Evolutionary conservation across 2,797 vertebrate genomes (phyloP).

Genomic region (Adelosebastes latens): DNA sequence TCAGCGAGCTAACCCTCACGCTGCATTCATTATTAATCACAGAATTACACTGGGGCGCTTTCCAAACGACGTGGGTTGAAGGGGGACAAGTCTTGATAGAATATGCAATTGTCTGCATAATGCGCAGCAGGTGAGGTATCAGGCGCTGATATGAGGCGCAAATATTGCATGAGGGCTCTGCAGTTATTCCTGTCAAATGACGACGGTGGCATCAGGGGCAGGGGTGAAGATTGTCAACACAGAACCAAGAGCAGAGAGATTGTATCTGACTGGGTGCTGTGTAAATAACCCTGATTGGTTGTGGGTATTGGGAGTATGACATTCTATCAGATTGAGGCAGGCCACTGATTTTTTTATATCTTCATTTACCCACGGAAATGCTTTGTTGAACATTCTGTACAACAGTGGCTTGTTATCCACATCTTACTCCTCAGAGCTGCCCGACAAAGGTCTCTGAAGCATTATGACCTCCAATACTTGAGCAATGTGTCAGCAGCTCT

Average conservation of each 20-base stretch:
- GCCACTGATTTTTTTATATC: neutral
- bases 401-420: neutral
- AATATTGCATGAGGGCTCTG: conserved; percentile 54
- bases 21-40: conserved; percentile 77
- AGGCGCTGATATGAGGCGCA: conserved; percentile 32
- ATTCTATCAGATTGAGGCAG: neutral
- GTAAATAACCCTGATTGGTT: conserved; percentile 33
- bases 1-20: conserved; percentile 35
- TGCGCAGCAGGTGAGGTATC: conserved; percentile 44
- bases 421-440: neutral
- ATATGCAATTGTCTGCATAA: conserved; percentile 69
- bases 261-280: conserved; percentile 1
- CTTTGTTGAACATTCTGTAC: neutral
- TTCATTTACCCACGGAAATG: neutral
- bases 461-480: neutral
- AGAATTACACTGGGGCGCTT: conserved; percentile 53
- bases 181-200: conserved; percentile 32
- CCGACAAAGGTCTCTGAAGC: neutral
- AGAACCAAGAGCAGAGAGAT: conserved; percentile 5
- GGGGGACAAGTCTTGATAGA: conserved; percentile 58
- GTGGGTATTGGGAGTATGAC: neutral
- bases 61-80: conserved; percentile 47
- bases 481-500: neutral
- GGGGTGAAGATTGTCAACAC: neutral
- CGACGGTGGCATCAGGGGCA: neutral